Base-by-base conservation (phyloP, 2,113 vertebrate species). In the Tichodroma muraria region DNA sequence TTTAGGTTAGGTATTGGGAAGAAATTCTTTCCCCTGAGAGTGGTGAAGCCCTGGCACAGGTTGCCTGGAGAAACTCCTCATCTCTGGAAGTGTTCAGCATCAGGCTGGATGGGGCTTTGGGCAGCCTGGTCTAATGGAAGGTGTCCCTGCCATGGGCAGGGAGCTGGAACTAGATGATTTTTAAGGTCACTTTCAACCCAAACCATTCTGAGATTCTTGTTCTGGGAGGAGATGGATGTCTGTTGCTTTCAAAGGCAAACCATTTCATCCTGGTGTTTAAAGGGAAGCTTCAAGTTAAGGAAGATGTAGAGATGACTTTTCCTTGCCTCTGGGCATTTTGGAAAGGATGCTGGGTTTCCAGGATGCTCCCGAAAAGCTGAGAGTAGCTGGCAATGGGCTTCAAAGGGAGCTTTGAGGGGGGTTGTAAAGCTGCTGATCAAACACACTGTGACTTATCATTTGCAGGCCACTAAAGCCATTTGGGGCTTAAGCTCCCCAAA, bases 401-500 rank as follows among this genome's bases (percentile, higher is more conserved):
- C 45, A 22, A 1, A 3, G 24, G 18, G 28, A 28, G 6, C 19
- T 91, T 59, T n/a, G 52, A 21, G 22, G 2, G 2, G 7, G 5
- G 4, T 9, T n/a, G 31, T 35, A 42, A 75, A 80, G 22, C 80
- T 6, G 5, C 64, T 42, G 25, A 52, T 57, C 18, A 20, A 19
- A 68, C 4, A 1, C 33, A 1, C 35, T 73, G 45, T 75, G 37
- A 11, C 30, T 63, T 47, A 33, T 61, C 85, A 30, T 91, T 90
- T 91, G 19, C 91, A 98, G 96, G 64, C 82, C 76, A 28, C 63
- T 30, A 66, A 89, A 97, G 72, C 77, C 45, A 21, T 53, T 49
- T 28, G 21, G n/a, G 60, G 70, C 70, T 37, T 44, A 22, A 69
- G 7, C 11, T 49, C 15, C 37, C 27, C 37, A 10, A 40, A 90